Percentiles rank a stretch among this genome's conserved stretches.
Evolutionary conservation across 2,888 invertebrate species (phyloP).

Genomic region (Eupithecia tripunctaria): DNA sequence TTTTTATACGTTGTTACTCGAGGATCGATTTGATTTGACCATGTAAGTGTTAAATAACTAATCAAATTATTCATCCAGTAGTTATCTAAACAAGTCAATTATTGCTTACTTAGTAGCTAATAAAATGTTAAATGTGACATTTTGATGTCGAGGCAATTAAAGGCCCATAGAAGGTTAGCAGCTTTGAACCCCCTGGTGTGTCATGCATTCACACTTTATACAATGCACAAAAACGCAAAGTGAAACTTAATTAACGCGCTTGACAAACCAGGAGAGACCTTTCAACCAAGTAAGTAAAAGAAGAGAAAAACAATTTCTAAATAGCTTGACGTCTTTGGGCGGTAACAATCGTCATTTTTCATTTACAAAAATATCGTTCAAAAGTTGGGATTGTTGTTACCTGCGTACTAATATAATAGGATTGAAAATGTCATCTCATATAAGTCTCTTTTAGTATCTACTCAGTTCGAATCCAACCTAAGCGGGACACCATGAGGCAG

Average conservation of each 20-base stretch:
- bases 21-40: no score
- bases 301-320: background rate
- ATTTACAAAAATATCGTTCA: no score
- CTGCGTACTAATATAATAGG: no score
- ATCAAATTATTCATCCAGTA: background rate
- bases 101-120: conserved; percentile 21
- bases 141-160: conserved; percentile 37
- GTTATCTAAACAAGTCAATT: conserved; percentile 36
- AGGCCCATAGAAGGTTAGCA: conserved; percentile 39
- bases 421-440: no score
- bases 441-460: no score
- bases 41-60: no score
- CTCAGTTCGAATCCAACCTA: no score
- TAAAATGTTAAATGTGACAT: conserved; percentile 40
- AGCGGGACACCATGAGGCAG: no score
- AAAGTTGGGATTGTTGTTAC: no score
- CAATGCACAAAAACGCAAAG: background rate
- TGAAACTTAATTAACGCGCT: conserved; percentile 20
- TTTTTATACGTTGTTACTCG: no score
- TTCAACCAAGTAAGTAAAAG: background rate
- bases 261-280: conserved; percentile 8
- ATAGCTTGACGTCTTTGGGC: background rate
- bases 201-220: conserved; percentile 30
- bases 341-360: background rate
- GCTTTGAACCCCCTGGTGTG: conserved; percentile 31